Base-by-base conservation (phyloP, 2,888 invertebrate genomes). In the Teinopalpus imperialis region DNA sequence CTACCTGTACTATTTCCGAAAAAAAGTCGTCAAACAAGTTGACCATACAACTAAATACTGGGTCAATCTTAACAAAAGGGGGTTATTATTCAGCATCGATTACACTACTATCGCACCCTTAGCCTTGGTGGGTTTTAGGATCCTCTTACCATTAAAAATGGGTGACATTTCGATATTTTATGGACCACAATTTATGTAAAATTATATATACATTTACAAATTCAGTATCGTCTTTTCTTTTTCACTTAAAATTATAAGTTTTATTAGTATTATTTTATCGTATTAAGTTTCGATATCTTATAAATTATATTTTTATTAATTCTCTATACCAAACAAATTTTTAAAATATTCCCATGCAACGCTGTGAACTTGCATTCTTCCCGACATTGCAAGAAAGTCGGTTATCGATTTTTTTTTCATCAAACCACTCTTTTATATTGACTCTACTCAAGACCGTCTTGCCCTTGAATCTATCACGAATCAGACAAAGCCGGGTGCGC, bases 401-500 rank as follows among this genome's bases (percentile, higher is more conserved):
- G 52, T 52, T 58, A 62, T 63, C 60, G 58, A 61, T 63, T 45
- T 48, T 49, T 39, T 36, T 49, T 49, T 43, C 14, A 26, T 36
- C 12, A 20, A 13, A 36, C 35, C 32, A 37, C 42, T 43, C 54
- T 45, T 48, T 43, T 57, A 49, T 64, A 68, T 58, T 57, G 59
- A 56, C 53, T 52, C 66, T 64, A 57, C 73, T 69, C 65, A 60
- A 64, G 63, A 72, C 70, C 70, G 69, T 67, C 68, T 70, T 66
- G 66, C 63, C 32, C 60, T 57, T 57, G 59, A 65, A 67, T 64
- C 58, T 64, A 69, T 69, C 56, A 58, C 39, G 53, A 40, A 44
- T 48, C 68, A 66, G 74, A 81, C 75, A 80, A 81, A 74, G 78
- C 74, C 66, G 58, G 66, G 64, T 76, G 74, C 75, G 86, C 83